Conservation (phyloP, 1,140 invertebrate genomes). For the Diprion similis region DNA sequence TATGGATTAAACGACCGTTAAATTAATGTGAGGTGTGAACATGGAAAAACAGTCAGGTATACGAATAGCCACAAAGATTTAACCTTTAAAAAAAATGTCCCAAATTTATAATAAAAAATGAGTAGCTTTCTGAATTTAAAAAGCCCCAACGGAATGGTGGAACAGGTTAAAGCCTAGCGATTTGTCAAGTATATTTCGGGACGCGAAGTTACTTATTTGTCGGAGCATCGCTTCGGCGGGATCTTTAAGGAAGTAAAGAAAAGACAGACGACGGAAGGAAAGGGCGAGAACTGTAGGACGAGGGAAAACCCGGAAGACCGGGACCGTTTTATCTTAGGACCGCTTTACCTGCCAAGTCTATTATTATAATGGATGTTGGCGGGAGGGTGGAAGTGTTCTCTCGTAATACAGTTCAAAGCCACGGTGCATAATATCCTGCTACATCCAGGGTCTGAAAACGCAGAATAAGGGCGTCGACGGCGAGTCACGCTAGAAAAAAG, state of each 20-base stretch:
- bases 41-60: no score
- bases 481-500: neutral
- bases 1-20: no score
- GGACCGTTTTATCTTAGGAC: neutral
- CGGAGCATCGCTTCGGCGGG: neutral
- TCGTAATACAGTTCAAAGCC: neutral
- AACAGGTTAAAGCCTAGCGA: neutral
- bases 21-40: no score
- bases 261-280: neutral
- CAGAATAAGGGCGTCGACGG: neutral
- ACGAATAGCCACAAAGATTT: no score
- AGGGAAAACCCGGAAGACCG: neutral
- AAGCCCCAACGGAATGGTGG: neutral
- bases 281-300: neutral
- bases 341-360: slow-evolving; percentile 7
- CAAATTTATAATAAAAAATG: no score
- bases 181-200: neutral
- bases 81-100: no score
- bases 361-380: slow-evolving; percentile 2
- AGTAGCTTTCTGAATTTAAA: no score
- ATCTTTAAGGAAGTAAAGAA: neutral
- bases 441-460: slow-evolving; percentile 1
- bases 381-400: neutral
- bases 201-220: slow-evolving; percentile 2
- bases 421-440: neutral